Base-by-base conservation (phyloP, 2,113 vertebrate genomes). In the Recurvirostra avosetta region DNA sequence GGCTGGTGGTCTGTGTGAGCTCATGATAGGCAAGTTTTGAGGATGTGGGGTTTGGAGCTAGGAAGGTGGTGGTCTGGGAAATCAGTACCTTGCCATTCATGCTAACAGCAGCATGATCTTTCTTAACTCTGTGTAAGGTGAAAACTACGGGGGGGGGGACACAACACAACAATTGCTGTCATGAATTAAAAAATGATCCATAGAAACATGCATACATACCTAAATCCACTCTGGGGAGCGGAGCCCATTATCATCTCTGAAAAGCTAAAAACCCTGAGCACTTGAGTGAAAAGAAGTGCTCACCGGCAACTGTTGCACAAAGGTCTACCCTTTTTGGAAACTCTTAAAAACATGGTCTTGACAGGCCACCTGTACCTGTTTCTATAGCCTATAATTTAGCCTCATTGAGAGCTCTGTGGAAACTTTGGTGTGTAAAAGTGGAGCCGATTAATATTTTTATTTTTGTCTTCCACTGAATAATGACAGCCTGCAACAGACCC, bases 221-320 rank as follows among this genome's bases (percentile, higher is more conserved):
- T 45, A 81, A 77, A 88, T 59, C 55, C 17, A 32, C 67, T 73
- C 63, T 73, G 74, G 22, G 78, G 75, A 92, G 41, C 1, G 14
- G 5, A 86, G 63, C 22, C 65, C 20, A 10, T 92, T 93, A 80
- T 53, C 50, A 21, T 65, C 26, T 88, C 75, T 73, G 63, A 32
- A 94, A 94, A 95, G 88, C 29, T 83, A 29, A 80, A 90, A 88
- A 47, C 75, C 21, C 47, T 30, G 32, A 86, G 53, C 55, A 21
- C 41, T 61, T 45, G 50, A 66, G 50, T 55, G 78, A 50, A 53
- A 45, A 59, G 55, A 56, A 63, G 11, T 66, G 15, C 27, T 73
- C 45, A 15, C 12, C 0, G 2, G 18, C 12, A 66, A 52, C 40
- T 68, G 34, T 32, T 86, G 45, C 2, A 1, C 11, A 19, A 32